Base-by-base conservation (phyloP, 2,113 vertebrate species). In the Bostrychus sinensis region DNA sequence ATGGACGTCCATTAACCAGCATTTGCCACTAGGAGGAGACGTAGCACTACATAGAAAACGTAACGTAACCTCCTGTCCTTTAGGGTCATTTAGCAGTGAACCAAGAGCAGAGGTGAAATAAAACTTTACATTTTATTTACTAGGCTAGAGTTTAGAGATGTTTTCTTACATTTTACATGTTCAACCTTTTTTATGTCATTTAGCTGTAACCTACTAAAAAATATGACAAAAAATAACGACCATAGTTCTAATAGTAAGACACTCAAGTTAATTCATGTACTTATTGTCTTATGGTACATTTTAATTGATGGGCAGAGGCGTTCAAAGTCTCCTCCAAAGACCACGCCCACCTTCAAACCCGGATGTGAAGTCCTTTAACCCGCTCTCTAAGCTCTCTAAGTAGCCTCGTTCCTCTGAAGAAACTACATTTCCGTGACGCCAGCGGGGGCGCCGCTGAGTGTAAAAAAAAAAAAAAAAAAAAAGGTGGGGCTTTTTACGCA, bases 381-480 rank as follows among this genome's bases (percentile, higher is more conserved):
- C n/a, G n/a, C n/a, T n/a, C n/a, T 34, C 57, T 1, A 3, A 3
- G 2, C 9, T 43, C 48, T n/a, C n/a, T n/a, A n/a, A 61, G 38
- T 13, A 7, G 1, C 10, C 42, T 11, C 4, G 25, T 12, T 43
- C 74, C 22, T 25, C 34, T 23, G 13, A 14, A 69, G 9, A 51
- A 83, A 90, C 88, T 88, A 85, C 89, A 90, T 79, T 86, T 88
- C 86, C 85, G 70, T 81, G 73, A 75, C 70, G 68, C 26, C 72
- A 75, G 45, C 13, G 51, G 58, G 77, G 30, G 61, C 53, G 39
- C 8, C 32, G 34, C 60, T n/a, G 25, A 7, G 54, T 7, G 17
- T 9, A 3, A 8, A 10, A 1, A 20, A n/a, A 9, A 10, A 17
- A 12, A 23, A 5, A 3, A 23, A 23, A 8, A 51, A 72, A 32